Evolutionary conservation across 2,888 invertebrate genomes (phyloP).

Genomic region (Ceraclea dissimilis): DNA sequence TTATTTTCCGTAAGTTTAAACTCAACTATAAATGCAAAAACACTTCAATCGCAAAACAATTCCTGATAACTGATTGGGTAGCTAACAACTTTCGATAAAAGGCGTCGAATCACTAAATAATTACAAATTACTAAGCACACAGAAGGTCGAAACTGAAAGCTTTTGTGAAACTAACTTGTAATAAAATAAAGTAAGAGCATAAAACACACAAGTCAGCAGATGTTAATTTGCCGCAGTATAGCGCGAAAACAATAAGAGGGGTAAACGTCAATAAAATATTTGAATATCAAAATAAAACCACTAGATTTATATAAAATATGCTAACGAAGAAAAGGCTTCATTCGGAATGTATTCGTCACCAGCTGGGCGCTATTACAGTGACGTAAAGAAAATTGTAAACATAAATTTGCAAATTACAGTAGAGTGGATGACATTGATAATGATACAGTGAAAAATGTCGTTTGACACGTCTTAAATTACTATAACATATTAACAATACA

Average conservation of each 20-base stretch:
- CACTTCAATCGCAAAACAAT: not conserved
- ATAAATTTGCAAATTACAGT: constrained; percentile 20
- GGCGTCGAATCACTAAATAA: not conserved
- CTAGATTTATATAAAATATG: constrained; percentile 13
- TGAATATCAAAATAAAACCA: constrained; percentile 12
- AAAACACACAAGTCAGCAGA: constrained; percentile 12
- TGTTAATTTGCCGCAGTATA: constrained; percentile 13
- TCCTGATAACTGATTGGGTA: not conserved
- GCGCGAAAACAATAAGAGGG: constrained; percentile 3
- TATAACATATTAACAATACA: not conserved
- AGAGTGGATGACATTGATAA: constrained; percentile 11
- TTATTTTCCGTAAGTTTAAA: not conserved
- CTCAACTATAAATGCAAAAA: not conserved
- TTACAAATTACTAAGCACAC: not conserved
- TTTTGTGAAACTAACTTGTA: not conserved
- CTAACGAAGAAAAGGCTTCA: constrained; percentile 18
- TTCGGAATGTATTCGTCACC: constrained; percentile 22
- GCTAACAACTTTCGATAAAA: not conserved
- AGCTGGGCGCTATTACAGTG: constrained; percentile 17
- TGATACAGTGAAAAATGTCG: not conserved
- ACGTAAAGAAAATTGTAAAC: constrained; percentile 24
- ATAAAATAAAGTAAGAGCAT: constrained; percentile 7
- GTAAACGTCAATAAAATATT: constrained; percentile 2
- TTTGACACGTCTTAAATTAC: not conserved
- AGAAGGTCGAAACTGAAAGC: not conserved